Evolutionary conservation across 2,888 invertebrate species (phyloP), one percentile per base, ranked within the genome.

Genomic region (Eurytoma californica): DNA sequence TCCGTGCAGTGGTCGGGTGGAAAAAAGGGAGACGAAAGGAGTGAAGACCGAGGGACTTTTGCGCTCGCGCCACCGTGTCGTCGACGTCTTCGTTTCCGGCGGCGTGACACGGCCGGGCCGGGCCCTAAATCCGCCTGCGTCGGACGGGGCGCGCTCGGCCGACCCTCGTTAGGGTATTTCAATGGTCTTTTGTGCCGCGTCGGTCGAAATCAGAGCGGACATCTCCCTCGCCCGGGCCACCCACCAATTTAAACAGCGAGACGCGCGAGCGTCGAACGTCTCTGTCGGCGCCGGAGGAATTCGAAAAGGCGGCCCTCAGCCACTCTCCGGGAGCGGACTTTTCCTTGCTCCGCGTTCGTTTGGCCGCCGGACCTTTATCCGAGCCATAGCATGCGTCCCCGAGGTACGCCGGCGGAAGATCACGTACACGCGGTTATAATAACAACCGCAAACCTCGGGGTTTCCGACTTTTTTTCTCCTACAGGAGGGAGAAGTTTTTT

Each of bases 111-210:
- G 60, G 13, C 12, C 24, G 20, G 24, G 7, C 51, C n/a, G 66
- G 9, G 13, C 16, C 51, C 47, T 51, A 28, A 60, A n/a, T 75
- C 47, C 63, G 72, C 83, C 79, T 80, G 82, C 83, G 18, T 16
- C 39, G 55, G 20, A 24, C 39, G 58, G 30, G 73, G 53, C 55
- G 55, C 67, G 49, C 49, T 18, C 14, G 18, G 49, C 84, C 79
- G 82, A 84, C 86, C 84, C 84, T 86, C 83, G 84, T 86, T 85
- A 85, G 82, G 80, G 80, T 76, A 77, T 85, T 83, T 84, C 84
- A 83, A 84, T 85, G 83, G 84, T 73, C 82, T 83, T 82, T 80
- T 81, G 82, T 80, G 78, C 76, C 72, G 66, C 81, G 72, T 80
- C 72, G 72, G 72, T 65, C 65, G 70, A 70, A 80, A 80, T 78